Conservation (phyloP, 2,888 invertebrate species). For the Amphipyra tragopoginis region DNA sequence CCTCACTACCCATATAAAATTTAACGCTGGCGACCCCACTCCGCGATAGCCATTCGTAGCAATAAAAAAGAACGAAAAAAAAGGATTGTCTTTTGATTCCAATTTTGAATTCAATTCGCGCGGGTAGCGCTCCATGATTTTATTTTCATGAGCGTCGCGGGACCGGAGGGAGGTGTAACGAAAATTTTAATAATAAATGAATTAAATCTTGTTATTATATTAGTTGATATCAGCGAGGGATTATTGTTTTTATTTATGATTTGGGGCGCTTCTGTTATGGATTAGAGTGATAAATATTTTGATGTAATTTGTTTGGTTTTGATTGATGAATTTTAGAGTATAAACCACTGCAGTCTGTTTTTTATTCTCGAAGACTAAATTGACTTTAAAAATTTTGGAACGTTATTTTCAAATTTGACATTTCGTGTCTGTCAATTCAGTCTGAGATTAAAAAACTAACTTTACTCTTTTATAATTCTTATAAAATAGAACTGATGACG, state of each 20-base stretch:
- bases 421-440: too few relatives aligned
- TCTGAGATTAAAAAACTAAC: too few relatives aligned
- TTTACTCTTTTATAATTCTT: too few relatives aligned
- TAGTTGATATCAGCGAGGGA: conserved; percentile 69
- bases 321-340: conserved; percentile 28
- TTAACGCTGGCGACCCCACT: conserved; percentile 78
- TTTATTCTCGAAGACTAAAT: too few relatives aligned
- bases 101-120: conserved; percentile 88
- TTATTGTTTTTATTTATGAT: conserved; percentile 67
- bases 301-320: conserved; percentile 36
- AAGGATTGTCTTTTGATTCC: conserved; percentile 88
- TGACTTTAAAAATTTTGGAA: too few relatives aligned
- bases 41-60: conserved; percentile 78
- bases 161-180: conserved; percentile 71
- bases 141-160: conserved; percentile 88
- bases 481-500: too few relatives aligned
- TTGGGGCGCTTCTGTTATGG: conserved; percentile 51
- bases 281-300: conserved; percentile 58
- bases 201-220: conserved; percentile 75
- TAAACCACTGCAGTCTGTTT: too few relatives aligned
- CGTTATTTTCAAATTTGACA: too few relatives aligned
- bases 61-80: conserved; percentile 79
- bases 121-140: conserved; percentile 87
- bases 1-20: conserved; percentile 80
- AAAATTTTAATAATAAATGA: conserved; percentile 82